Evolutionary conservation across 2,113 vertebrate species (phyloP).

Genomic region (Ceratotherium simum): DNA sequence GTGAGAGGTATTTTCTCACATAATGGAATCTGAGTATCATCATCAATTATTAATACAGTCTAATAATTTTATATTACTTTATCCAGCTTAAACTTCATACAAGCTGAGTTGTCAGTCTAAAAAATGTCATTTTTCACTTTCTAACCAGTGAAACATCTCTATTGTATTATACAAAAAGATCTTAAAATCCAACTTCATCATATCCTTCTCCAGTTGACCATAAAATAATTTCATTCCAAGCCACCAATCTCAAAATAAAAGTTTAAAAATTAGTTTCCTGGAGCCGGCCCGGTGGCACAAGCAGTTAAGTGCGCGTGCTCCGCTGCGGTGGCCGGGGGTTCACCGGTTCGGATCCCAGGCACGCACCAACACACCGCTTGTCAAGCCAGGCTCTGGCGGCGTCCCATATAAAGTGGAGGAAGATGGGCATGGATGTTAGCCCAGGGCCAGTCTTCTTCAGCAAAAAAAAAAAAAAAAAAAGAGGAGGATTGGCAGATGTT

Average conservation of each 20-base stretch:
- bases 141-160: not conserved
- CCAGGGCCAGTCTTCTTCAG: no score
- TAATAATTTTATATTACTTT: constrained; percentile 4
- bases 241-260: not conserved
- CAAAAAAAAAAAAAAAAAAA: no score
- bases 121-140: constrained; percentile 27
- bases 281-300: no score
- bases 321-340: no score
- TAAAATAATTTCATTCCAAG: constrained; percentile 37
- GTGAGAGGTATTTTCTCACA: constrained; percentile 41
- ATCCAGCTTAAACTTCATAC: not conserved
- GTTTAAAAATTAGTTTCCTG: not conserved
- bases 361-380: no score
- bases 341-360: no score
- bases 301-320: no score
- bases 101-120: not conserved
- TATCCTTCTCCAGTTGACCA: not conserved
- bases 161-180: not conserved
- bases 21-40: constrained; percentile 4
- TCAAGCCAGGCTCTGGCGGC: no score
- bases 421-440: no score
- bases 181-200: constrained; percentile 13
- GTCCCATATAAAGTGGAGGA: no score
- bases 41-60: not conserved
- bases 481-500: no score